Evolutionary conservation across 1,140 invertebrate species (phyloP).

Genomic region (Scaptomyza montana): DNA sequence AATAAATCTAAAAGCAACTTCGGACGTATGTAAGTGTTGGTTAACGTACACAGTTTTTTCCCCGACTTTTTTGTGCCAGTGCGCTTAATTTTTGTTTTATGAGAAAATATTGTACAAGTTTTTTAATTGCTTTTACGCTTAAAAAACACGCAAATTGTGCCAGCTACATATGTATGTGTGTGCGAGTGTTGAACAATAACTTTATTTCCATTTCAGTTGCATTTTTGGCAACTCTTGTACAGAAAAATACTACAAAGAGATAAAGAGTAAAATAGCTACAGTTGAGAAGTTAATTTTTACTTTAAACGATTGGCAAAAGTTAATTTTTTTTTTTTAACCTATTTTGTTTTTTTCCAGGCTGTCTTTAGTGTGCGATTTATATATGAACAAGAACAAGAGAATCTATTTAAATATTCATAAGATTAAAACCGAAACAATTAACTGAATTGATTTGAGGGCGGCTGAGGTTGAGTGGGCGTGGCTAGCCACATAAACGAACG

Average conservation of each 20-base stretch:
- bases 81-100: slow-evolving; percentile 61
- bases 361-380: slow-evolving; percentile 38
- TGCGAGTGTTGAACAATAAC: slow-evolving; percentile 35
- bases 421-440: slow-evolving; percentile 56
- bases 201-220: slow-evolving; percentile 41
- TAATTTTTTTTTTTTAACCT: neutral
- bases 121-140: slow-evolving; percentile 64
- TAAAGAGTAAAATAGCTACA: slow-evolving; percentile 6
- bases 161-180: slow-evolving; percentile 4
- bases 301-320: too few species aligned
- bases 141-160: slow-evolving; percentile 49
- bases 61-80: neutral
- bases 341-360: neutral
- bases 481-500: slow-evolving; percentile 8
- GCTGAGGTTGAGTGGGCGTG: neutral
- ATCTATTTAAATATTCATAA: slow-evolving; percentile 55
- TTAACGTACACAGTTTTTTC: slow-evolving; percentile 13
- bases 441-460: slow-evolving; percentile 57
- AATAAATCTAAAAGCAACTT: neutral
- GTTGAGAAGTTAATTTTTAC: slow-evolving; percentile 35
- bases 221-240: slow-evolving; percentile 20
- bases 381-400: neutral
- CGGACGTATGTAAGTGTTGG: slow-evolving; percentile 29
- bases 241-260: neutral
- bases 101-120: slow-evolving; percentile 67